These are phyloP conservation scores for Nothobranchius furzeri DNA, from an alignment of 2,113 vertebrate genomes.

Conservation along the genomic window DNA sequence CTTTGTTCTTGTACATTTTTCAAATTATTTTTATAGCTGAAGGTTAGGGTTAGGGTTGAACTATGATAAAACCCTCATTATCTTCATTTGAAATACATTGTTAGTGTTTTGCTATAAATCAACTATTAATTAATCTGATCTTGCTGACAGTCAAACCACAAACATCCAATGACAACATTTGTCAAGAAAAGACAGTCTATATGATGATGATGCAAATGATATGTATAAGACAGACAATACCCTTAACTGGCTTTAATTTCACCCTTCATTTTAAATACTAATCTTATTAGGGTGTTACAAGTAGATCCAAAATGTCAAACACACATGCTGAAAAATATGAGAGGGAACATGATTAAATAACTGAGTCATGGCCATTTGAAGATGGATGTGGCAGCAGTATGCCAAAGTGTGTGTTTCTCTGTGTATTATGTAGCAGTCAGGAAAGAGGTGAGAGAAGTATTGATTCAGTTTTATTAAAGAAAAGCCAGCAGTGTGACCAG, in stretches of 20 bases:
- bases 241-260: not conserved
- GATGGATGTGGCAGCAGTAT: conserved; percentile 12
- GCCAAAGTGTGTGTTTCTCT: conserved; percentile 6
- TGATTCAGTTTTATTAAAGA: conserved; percentile 51
- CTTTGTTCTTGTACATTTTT: too few relatives aligned
- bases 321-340: not conserved
- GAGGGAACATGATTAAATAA: conserved; percentile 19
- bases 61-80: too few relatives aligned
- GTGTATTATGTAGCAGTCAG: conserved; percentile 12
- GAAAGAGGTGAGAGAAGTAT: conserved; percentile 25
- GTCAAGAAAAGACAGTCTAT: not conserved
- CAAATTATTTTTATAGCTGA: too few relatives aligned
- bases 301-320: not conserved
- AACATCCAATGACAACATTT: too few relatives aligned
- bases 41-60: too few relatives aligned
- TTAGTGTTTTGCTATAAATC: too few relatives aligned
- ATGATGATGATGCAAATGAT: not conserved
- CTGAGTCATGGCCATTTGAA: not conserved
- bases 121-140: too few relatives aligned
- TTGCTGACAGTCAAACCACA: too few relatives aligned
- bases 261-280: not conserved
- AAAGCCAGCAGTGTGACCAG: conserved; percentile 20
- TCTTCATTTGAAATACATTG: too few relatives aligned
- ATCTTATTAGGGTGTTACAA: not conserved
- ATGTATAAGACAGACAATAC: not conserved